Conservation (phyloP, 1,140 invertebrate genomes). For the Argopecten irradians region DNA sequence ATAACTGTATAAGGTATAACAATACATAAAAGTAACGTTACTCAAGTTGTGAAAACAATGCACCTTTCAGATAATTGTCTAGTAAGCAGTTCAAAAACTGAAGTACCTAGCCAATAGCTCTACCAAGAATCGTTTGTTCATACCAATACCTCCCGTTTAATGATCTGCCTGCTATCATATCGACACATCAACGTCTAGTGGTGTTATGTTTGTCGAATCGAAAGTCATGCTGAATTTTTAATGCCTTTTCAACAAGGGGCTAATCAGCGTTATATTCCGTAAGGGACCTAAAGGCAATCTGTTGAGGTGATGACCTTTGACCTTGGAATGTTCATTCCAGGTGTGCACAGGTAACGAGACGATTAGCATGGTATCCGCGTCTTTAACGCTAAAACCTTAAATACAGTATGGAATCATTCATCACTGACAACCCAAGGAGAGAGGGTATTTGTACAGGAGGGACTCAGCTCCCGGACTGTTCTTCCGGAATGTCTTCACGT, state of each 20-base stretch:
- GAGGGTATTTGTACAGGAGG: constrained; percentile 20
- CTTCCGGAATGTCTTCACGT: constrained; percentile 31
- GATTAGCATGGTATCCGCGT: constrained; percentile 1
- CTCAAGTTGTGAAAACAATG: too few species aligned
- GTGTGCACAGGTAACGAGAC: constrained; percentile 26
- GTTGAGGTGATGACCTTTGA: constrained; percentile 29
- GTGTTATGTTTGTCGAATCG: background rate
- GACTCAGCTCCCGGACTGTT: constrained; percentile 11
- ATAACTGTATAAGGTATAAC: too few species aligned
- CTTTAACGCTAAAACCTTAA: constrained; percentile 20
- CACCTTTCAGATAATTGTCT: too few species aligned
- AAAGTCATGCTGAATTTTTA: constrained; percentile 18
- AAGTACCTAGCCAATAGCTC: background rate
- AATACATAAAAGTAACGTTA: too few species aligned
- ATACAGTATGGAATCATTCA: constrained; percentile 1
- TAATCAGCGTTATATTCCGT: constrained; percentile 15
- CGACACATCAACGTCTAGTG: background rate
- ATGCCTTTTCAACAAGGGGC: constrained; percentile 20
- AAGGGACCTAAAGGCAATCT: background rate
- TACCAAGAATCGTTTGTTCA: background rate
- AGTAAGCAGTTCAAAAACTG: too few species aligned
- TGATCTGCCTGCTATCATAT: background rate
- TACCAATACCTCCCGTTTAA: background rate
- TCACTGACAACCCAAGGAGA: background rate
- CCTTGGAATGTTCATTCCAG: constrained; percentile 28